Evolutionary conservation across 2,888 invertebrate genomes (phyloP).

Genomic region (Tyria jacobaeae): DNA sequence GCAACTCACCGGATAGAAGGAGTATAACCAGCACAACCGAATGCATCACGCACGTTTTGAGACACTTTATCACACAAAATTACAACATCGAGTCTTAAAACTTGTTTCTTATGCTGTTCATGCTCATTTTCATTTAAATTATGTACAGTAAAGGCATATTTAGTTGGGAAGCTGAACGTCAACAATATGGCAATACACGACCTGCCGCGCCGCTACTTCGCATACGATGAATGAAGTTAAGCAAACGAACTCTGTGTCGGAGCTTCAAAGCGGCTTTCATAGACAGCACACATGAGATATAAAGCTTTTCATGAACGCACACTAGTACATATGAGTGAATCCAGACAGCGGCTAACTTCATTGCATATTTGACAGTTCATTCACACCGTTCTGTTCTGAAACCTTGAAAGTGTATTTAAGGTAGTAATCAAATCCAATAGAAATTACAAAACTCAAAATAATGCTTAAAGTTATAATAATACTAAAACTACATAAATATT

Average conservation of each 20-base stretch:
- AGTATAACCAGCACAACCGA: slow-evolving; percentile 68
- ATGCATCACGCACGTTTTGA: slow-evolving; percentile 73
- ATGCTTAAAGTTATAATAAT: accelerated
- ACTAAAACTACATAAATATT: background rate
- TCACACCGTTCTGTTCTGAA: slow-evolving; percentile 67
- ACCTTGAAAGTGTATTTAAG: slow-evolving; percentile 15
- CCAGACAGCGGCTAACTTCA: slow-evolving; percentile 81
- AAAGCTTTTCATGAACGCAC: slow-evolving; percentile 54
- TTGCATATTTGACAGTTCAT: slow-evolving; percentile 80
- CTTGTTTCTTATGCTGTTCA: slow-evolving; percentile 37
- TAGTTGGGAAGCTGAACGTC: slow-evolving; percentile 55
- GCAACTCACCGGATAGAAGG: slow-evolving; percentile 79
- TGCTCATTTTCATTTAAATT: slow-evolving; percentile 62
- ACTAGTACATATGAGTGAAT: slow-evolving; percentile 46
- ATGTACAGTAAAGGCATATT: slow-evolving; percentile 57
- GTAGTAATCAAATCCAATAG: background rate
- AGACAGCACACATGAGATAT: slow-evolving; percentile 63
- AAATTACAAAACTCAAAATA: background rate
- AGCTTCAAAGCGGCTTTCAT: slow-evolving; percentile 69
- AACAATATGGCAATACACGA: slow-evolving; percentile 53
- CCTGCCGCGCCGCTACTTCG: slow-evolving; percentile 51
- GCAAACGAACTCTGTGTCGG: slow-evolving; percentile 47
- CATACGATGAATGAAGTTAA: slow-evolving; percentile 56
- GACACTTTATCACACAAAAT: slow-evolving; percentile 62
- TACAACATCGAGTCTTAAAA: slow-evolving; percentile 48